phyloP scores from a whole-genome alignment of 2,888 invertebrate species.

The Beris morrisii region DNA sequence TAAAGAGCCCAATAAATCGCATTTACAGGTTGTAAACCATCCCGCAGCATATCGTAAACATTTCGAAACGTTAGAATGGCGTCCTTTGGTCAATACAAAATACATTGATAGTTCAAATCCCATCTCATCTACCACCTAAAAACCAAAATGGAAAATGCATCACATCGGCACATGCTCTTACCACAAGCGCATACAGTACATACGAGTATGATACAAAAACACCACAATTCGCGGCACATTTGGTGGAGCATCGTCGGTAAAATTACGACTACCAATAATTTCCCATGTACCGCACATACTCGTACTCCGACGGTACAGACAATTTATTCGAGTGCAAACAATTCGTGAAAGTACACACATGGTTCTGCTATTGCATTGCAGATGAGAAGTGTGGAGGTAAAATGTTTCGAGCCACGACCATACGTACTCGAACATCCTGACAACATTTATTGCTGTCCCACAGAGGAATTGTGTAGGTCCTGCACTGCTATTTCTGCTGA shows the following conservation, averaged over 20 bases:
- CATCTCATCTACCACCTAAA: no score
- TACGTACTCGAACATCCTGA: constrained; percentile 18
- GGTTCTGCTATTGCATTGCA: neutral
- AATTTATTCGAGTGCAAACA: constrained; percentile 27
- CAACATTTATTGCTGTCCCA: constrained; percentile 13
- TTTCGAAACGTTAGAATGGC: constrained; percentile 24
- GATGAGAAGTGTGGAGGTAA: neutral
- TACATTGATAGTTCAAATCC: constrained; percentile 26
- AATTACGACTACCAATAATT: constrained; percentile 31
- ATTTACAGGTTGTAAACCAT: constrained; percentile 37
- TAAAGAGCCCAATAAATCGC: constrained; percentile 30
- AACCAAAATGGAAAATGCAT: no score
- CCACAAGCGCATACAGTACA: neutral
- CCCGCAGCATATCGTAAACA: constrained; percentile 35
- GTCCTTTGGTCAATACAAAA: constrained; percentile 21
- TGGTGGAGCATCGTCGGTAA: constrained; percentile 24
- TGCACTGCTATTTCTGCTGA: no score
- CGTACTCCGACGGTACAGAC: neutral
- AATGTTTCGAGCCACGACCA: neutral
- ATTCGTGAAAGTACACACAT: constrained; percentile 17
- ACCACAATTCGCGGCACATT: constrained; percentile 25
- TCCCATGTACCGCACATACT: constrained; percentile 3
- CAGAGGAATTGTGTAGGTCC: no score
- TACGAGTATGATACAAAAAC: neutral
- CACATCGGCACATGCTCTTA: neutral